phyloP scores from a whole-genome alignment of 2,797 vertebrate species.

The Hippoglossus hippoglossus region DNA sequence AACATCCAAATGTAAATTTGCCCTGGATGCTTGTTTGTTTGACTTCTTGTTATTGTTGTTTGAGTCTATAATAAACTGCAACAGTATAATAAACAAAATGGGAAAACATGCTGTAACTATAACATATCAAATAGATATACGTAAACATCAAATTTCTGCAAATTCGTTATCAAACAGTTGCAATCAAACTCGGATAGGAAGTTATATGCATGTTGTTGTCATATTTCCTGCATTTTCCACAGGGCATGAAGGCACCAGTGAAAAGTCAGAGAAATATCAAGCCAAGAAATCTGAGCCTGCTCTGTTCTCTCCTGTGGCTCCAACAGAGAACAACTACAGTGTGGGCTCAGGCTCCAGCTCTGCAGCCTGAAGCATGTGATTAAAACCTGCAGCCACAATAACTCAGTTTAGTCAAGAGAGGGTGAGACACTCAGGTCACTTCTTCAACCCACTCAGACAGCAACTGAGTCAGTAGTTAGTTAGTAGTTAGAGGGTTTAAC shows the following conservation, averaged over 20 bases:
- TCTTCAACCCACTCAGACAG: conserved; percentile 11
- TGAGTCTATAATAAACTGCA: no score
- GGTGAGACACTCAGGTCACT: neutral
- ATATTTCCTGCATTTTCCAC: conserved; percentile 19
- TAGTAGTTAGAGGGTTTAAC: conserved; percentile 5
- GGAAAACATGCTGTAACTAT: no score
- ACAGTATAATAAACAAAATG: no score
- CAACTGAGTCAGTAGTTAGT: neutral
- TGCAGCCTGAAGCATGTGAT: conserved; percentile 68
- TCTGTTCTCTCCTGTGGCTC: conserved; percentile 64
- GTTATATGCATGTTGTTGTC: neutral
- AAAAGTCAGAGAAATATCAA: conserved; percentile 71
- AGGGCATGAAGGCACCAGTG: conserved; percentile 59
- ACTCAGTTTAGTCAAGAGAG: conserved; percentile 21
- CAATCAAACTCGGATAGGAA: no score
- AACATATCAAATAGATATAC: no score
- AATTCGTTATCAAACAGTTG: no score
- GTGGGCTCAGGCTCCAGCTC: conserved; percentile 53
- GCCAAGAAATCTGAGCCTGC: conserved; percentile 75
- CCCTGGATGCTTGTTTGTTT: no score
- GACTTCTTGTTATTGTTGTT: no score
- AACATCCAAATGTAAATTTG: no score
- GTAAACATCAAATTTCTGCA: no score
- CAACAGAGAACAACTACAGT: conserved; percentile 56
- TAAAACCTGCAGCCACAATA: conserved; percentile 44